phyloP scores from a whole-genome alignment of 2,797 vertebrate species.

The Dromococcyx pavoninus region DNA sequence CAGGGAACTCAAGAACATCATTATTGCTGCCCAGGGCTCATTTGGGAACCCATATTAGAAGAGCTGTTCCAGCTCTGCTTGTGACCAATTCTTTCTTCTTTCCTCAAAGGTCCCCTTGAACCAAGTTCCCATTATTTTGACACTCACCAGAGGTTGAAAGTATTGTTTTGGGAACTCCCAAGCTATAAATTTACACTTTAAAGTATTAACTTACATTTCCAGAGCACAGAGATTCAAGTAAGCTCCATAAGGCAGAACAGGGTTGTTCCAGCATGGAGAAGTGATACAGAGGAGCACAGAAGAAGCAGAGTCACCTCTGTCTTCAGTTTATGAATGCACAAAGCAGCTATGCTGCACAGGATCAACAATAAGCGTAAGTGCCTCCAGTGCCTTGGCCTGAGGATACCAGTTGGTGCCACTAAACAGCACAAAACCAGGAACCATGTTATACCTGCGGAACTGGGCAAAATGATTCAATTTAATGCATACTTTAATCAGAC shows the following conservation, averaged over 20 bases:
- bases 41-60: not conserved
- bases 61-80: not conserved
- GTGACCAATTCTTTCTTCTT: not conserved
- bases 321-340: not conserved
- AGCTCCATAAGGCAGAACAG: not conserved
- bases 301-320: not conserved
- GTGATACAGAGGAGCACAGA: not conserved
- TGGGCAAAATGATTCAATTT: not conserved
- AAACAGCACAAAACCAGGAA: not conserved
- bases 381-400: not conserved
- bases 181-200: not conserved
- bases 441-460: not conserved
- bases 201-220: not conserved
- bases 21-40: not conserved
- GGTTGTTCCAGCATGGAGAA: not conserved
- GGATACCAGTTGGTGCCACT: not conserved
- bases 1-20: not conserved
- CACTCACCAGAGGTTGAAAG: not conserved
- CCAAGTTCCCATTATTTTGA: not conserved
- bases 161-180: not conserved
- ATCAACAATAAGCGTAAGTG: not conserved
- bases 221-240: not conserved
- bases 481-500: not conserved
- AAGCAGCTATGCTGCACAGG: not conserved
- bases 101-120: not conserved